phyloP scores from a whole-genome alignment of 2,113 vertebrate species.

The Mesembrinibis cayennensis region DNA sequence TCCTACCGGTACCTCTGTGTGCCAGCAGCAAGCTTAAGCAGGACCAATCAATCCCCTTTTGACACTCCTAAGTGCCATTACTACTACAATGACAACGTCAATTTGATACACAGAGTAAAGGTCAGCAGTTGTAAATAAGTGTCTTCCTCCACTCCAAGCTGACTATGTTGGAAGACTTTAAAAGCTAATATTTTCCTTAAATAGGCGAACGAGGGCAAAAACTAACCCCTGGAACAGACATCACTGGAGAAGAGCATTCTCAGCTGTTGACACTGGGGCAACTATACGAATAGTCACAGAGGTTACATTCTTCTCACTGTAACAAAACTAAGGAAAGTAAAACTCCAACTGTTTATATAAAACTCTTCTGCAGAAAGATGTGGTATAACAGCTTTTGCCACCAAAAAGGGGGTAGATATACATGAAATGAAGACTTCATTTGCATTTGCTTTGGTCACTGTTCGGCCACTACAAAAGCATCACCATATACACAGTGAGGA shows the following conservation, averaged over 20 bases:
- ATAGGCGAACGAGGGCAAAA: background rate
- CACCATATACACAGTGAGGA: background rate
- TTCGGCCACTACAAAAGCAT: background rate
- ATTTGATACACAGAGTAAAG: slow-evolving; percentile 7
- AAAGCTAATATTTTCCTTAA: slow-evolving; percentile 20
- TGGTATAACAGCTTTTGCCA: background rate
- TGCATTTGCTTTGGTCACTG: background rate
- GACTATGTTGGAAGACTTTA: background rate
- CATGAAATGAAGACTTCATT: background rate
- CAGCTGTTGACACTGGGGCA: background rate
- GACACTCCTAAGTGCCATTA: slow-evolving; percentile 43
- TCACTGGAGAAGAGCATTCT: background rate
- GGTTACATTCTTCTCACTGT: background rate
- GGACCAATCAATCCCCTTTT: slow-evolving; percentile 27
- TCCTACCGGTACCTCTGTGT: background rate
- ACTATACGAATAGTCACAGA: background rate
- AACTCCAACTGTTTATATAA: background rate
- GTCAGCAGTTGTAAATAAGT: background rate
- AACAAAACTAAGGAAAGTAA: background rate
- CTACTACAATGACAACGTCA: slow-evolving; percentile 50
- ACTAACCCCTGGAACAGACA: background rate
- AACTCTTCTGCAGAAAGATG: background rate
- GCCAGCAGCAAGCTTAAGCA: slow-evolving; percentile 49
- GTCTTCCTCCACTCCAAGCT: background rate
- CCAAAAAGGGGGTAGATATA: background rate